Conservation (phyloP, 2,888 invertebrate genomes). For the Apodemia mormo region DNA sequence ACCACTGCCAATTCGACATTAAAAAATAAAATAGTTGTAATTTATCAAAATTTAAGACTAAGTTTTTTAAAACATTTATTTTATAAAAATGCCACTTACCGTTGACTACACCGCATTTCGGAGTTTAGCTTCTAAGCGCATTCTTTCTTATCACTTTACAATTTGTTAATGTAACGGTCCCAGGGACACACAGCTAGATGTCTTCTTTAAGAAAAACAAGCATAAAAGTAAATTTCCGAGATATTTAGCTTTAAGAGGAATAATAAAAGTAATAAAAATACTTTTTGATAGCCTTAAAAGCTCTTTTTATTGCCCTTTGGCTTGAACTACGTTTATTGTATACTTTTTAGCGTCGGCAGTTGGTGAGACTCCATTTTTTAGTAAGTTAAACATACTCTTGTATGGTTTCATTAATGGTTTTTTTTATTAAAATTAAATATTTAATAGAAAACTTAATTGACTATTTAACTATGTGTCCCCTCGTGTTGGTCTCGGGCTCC, state of each 20-base stretch:
- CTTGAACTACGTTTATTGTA: conserved; percentile 6
- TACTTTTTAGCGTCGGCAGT: too few species aligned
- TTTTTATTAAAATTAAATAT: too few species aligned
- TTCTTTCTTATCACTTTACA: conserved; percentile 17
- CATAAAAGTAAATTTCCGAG: conserved; percentile 15
- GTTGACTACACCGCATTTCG: background rate
- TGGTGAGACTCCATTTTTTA: too few species aligned
- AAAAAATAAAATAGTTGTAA: too few species aligned
- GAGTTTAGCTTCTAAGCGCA: conserved; percentile 15
- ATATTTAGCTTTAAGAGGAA: conserved; percentile 10
- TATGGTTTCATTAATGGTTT: too few species aligned
- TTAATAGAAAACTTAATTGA: too few species aligned
- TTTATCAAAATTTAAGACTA: too few species aligned
- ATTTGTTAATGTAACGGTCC: conserved; percentile 16
- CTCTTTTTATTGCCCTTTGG: conserved; percentile 10
- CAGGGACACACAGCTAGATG: conserved; percentile 13
- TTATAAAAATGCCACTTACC: background rate
- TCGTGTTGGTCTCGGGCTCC: too few species aligned
- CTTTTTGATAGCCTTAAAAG: conserved; percentile 13
- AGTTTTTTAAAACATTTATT: background rate
- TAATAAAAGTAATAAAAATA: conserved; percentile 17
- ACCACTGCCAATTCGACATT: too few species aligned
- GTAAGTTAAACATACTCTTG: too few species aligned
- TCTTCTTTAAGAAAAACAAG: conserved; percentile 14
- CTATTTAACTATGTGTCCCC: too few species aligned